Percentiles rank a stretch among this genome's conserved stretches.
Conservation (phyloP, 2,888 invertebrate species). For the Tiliacea citrago region DNA sequence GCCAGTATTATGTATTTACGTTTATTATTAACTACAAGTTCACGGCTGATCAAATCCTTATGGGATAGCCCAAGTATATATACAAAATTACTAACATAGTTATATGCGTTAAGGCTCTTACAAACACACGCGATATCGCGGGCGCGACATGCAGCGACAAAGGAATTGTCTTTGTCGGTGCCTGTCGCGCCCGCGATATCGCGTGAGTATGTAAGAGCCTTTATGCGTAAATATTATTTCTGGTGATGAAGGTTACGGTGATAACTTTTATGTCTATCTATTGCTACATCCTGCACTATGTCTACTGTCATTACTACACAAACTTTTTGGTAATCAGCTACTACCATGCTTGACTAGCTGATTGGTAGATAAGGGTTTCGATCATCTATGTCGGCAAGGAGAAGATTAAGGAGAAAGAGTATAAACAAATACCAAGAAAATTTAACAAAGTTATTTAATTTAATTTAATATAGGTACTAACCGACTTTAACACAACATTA, state of each 20-base stretch:
- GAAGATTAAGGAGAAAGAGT: background rate
- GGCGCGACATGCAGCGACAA: too few relatives aligned
- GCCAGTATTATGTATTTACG: constrained; percentile 8
- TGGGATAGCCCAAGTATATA: constrained; percentile 8
- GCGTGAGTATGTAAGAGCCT: too few relatives aligned
- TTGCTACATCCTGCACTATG: background rate
- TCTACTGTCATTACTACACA: background rate
- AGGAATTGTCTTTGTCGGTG: too few relatives aligned
- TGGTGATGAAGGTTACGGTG: too few relatives aligned
- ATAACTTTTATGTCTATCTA: background rate
- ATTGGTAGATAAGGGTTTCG: background rate
- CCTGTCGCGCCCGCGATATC: too few relatives aligned
- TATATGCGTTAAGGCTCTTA: too few relatives aligned
- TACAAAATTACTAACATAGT: background rate
- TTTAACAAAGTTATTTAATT: constrained; percentile 23
- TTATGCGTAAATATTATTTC: background rate
- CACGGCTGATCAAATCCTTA: constrained; percentile 18
- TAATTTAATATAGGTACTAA: background rate
- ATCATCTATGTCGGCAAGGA: background rate
- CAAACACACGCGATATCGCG: too few relatives aligned
- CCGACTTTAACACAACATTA: background rate
- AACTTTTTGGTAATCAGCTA: background rate
- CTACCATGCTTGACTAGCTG: background rate
- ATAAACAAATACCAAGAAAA: background rate
- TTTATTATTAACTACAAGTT: constrained; percentile 21